Percentiles rank a stretch among this genome's conserved stretches.
Conservation (phyloP, 2,888 invertebrate genomes). For the Chorisops tibialis region DNA sequence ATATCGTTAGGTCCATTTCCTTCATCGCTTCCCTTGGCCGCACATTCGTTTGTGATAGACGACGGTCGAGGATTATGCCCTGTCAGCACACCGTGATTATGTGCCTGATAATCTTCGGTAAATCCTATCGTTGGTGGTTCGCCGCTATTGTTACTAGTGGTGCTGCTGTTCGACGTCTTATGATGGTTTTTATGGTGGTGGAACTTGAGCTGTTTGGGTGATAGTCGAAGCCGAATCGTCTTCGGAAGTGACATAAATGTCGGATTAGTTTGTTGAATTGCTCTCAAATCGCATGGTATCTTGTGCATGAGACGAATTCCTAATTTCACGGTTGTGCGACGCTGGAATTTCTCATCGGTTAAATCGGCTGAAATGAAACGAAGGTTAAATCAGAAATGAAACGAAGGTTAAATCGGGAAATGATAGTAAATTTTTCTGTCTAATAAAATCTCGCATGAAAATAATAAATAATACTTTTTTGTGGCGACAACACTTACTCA, state of each 20-base stretch:
- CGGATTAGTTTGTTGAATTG: constrained; percentile 35
- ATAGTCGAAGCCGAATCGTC: constrained; percentile 37
- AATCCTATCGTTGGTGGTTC: constrained; percentile 1
- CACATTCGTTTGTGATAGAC: constrained; percentile 6
- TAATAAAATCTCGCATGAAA: too few species aligned
- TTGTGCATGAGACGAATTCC: constrained; percentile 74
- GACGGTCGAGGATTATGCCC: constrained; percentile 5
- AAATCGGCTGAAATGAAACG: constrained; percentile 60
- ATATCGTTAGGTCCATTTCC: not conserved
- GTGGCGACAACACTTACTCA: constrained; percentile 59
- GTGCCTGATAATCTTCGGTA: constrained; percentile 8
- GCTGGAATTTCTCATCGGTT: constrained; percentile 72
- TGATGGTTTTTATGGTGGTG: constrained; percentile 33
- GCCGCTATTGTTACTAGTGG: not conserved
- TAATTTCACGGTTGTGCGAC: constrained; percentile 73
- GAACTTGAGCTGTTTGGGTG: constrained; percentile 39
- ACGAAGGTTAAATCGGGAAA: too few species aligned
- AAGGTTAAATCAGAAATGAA: not conserved
- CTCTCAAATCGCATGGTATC: constrained; percentile 36
- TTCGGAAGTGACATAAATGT: constrained; percentile 35
- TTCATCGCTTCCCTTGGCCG: not conserved
- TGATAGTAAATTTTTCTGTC: not conserved
- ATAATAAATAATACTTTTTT: not conserved
- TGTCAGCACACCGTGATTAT: constrained; percentile 9
- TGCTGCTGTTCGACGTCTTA: constrained; percentile 26